Base-by-base conservation (phyloP, 2,113 vertebrate species). In the Chitala chitala region DNA sequence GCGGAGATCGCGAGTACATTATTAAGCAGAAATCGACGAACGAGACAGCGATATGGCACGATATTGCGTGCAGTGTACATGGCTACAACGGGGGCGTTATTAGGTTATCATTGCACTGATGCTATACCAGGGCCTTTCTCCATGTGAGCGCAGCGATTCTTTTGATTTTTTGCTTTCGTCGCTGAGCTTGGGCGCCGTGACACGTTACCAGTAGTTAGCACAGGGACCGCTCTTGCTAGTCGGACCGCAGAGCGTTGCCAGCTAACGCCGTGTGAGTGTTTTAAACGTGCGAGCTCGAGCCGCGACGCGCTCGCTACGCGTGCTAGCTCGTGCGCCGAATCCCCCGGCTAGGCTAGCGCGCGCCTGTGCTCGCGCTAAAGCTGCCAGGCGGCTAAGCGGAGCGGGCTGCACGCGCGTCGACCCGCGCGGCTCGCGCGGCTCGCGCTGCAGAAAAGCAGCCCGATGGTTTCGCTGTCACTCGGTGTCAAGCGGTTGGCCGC, bases 61-160 rank as follows among this genome's bases (percentile, higher is more conserved):
- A n/a, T n/a, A n/a, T n/a, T n/a, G n/a, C n/a, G n/a, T n/a, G 26
- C 15, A 9, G 33, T 15, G 10, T 72, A 22, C 36, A 24, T 50
- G 31, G 46, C 48, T 70, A 70, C 46, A 48, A 48, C 46, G 15
- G 7, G 15, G 15, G n/a, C n/a, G n/a, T 15, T 7, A 48, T 48
- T 10, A 7, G 24, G n/a, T 40, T 22, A 66, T 44, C 40, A 12
- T 44, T 63, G 24, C 64, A 44, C 64, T 46, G 64, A 46, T 74
- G 26, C 61, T 65, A 29, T 38, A 63, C 40, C 64, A 38, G n/a
- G 73, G 63, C 65, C 73, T 75, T 69, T 36, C 53, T 68, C 73
- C 61, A 56, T 68, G 73, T 66, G 73, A 58, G 48, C 63, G 22
- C 55, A 20, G 20, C 17, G 29, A 66, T 26, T 24, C 40, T n/a